phyloP scores from a whole-genome alignment of 2,797 vertebrate genomes.

The Pantherophis alleghaniensis region DNA sequence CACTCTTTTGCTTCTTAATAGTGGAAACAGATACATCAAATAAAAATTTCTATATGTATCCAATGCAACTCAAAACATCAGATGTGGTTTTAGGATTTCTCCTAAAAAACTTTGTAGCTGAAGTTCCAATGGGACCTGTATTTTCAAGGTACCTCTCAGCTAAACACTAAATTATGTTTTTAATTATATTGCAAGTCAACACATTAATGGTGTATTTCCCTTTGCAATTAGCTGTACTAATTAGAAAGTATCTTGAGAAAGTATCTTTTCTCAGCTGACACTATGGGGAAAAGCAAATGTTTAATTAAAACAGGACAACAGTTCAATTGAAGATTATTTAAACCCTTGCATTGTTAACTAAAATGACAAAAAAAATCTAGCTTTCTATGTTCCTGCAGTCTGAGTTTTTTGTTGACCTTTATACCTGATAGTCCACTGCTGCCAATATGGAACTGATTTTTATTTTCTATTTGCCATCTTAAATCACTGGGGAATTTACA shows the following conservation, averaged over 20 bases:
- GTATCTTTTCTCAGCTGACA: conserved; percentile 29
- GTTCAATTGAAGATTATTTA: background rate
- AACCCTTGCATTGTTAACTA: background rate
- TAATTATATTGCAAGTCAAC: conserved; percentile 39
- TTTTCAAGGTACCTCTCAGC: background rate
- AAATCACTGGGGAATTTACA: background rate
- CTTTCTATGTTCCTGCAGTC: background rate
- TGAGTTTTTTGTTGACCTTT: background rate
- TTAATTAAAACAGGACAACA: conserved; percentile 45
- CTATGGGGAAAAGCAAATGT: conserved; percentile 22
- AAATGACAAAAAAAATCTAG: too few relatives aligned
- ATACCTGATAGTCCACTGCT: background rate
- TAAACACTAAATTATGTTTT: conserved; percentile 17
- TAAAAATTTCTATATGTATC: background rate
- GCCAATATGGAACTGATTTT: background rate
- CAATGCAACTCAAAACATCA: background rate
- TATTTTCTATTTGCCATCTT: background rate
- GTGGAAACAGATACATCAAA: background rate
- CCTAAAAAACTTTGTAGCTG: background rate
- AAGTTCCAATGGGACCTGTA: background rate
- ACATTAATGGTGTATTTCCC: background rate
- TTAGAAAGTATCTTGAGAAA: conserved; percentile 35
- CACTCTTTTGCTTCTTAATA: background rate
- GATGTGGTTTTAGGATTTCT: background rate
- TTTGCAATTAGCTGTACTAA: conserved; percentile 29